Percentiles rank a stretch among this genome's conserved stretches.
These are phyloP conservation scores for Lordiphosa stackelbergi DNA, from an alignment of 1,140 invertebrate genomes.

Conservation along the genomic window DNA sequence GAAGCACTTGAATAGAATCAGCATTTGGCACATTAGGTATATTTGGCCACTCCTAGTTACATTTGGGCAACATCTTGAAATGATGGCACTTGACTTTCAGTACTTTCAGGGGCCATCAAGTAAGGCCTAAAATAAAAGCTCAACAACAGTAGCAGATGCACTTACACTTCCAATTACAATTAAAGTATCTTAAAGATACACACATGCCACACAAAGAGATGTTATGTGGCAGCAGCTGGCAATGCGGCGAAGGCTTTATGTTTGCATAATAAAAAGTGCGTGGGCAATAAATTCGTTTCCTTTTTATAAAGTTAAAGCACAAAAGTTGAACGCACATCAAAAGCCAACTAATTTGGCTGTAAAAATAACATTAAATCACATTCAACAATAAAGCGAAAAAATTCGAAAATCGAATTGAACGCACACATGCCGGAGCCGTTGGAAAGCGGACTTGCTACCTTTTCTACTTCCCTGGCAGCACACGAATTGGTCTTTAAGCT, in stretches of 20 bases:
- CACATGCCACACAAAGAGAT: conserved; percentile 8
- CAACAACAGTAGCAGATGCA: conserved; percentile 33
- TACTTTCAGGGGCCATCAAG: conserved; percentile 41
- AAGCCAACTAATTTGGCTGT: conserved; percentile 74
- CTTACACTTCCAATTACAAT: conserved; percentile 9
- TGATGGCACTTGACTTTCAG: conserved; percentile 55
- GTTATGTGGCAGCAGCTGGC: conserved; percentile 1
- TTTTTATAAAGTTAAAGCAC: conserved; percentile 37
- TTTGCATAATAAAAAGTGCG: conserved; percentile 21
- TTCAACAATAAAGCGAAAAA: conserved; percentile 42
- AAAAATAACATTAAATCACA: conserved; percentile 75
- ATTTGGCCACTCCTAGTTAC: conserved; percentile 9
- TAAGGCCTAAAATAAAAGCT: conserved; percentile 34
- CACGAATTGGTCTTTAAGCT: conserved; percentile 69
- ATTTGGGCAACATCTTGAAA: conserved; percentile 50
- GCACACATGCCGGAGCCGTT: conserved; percentile 10
- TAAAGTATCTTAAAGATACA: conserved; percentile 25
- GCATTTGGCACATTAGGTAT: conserved; percentile 42
- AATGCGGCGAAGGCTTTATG: conserved; percentile 17
- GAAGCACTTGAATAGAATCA: conserved; percentile 16
- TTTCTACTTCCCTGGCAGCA: conserved; percentile 30
- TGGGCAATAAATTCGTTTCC: conserved; percentile 41
- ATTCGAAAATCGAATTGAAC: conserved; percentile 48
- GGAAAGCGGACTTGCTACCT: conserved; percentile 35
- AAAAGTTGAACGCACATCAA: conserved; percentile 68